Conservation (phyloP, 1,140 invertebrate genomes). For the Brachystomella parvula region DNA sequence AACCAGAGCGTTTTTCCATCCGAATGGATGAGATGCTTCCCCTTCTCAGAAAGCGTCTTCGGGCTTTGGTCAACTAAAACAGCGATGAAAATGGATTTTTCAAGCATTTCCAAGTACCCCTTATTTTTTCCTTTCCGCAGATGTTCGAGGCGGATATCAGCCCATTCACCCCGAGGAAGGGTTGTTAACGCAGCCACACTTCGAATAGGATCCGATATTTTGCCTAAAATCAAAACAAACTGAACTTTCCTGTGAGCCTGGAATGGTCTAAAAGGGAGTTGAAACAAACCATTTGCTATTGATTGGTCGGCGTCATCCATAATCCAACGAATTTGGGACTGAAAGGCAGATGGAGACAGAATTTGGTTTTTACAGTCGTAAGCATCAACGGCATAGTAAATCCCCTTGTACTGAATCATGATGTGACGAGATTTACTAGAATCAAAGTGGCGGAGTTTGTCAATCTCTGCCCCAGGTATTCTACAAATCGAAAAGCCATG, state of each 20-base stretch:
- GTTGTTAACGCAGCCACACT: constrained; percentile 46
- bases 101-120: constrained; percentile 45
- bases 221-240: constrained; percentile 37
- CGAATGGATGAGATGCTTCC: constrained; percentile 45
- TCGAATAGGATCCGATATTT: constrained; percentile 41
- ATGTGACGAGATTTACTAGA: constrained; percentile 45
- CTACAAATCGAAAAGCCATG: constrained; percentile 38
- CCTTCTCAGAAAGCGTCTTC: constrained; percentile 43
- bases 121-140: constrained; percentile 46
- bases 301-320: constrained; percentile 44
- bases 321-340: constrained; percentile 47
- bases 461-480: constrained; percentile 47
- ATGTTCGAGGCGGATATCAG: constrained; percentile 42
- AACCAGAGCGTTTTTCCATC: constrained; percentile 46
- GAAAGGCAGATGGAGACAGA: constrained; percentile 42
- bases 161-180: constrained; percentile 46
- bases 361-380: constrained; percentile 45
- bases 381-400: constrained; percentile 45
- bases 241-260: background rate
- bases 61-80: constrained; percentile 42
- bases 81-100: constrained; percentile 47
- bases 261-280: background rate
- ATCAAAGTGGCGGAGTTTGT: constrained; percentile 44
- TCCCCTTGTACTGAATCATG: constrained; percentile 37
- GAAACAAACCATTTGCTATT: constrained; percentile 9